A percentile compares a stretch with the other conserved stretches of the same genome.
Evolutionary conservation across 2,888 invertebrate genomes (phyloP).

Genomic region (Plagiodera versicolora): DNA sequence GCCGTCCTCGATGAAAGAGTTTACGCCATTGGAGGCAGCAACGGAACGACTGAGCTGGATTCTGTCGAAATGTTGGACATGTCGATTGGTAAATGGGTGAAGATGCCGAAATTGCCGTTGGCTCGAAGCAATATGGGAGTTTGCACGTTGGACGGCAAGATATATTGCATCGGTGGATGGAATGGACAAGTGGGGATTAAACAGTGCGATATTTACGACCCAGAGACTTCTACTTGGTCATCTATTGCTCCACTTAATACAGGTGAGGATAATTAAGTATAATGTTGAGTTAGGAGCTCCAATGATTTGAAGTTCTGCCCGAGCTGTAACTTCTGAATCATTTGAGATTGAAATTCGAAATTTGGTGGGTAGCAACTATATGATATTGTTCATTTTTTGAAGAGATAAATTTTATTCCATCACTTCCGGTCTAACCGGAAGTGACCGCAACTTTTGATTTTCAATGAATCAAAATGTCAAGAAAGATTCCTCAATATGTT

Average conservation of each 20-base stretch:
- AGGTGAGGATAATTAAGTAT: no score
- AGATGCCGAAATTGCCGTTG: constrained; percentile 60
- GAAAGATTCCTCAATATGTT: no score
- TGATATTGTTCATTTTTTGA: no score
- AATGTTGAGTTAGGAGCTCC: no score
- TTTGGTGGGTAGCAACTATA: no score
- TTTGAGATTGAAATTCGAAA: no score
- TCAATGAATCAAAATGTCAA: no score
- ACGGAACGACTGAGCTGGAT: constrained; percentile 79
- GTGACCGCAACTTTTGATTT: no score
- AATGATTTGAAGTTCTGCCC: no score
- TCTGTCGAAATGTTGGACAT: constrained; percentile 66
- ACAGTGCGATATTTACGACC: constrained; percentile 73
- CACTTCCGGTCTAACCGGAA: no score
- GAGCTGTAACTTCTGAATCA: no score
- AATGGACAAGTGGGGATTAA: constrained; percentile 69
- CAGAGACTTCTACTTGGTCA: constrained; percentile 65
- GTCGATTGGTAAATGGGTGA: constrained; percentile 51
- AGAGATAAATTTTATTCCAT: no score
- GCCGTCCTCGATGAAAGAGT: constrained; percentile 68
- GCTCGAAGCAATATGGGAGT: constrained; percentile 73
- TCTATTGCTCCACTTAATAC: constrained; percentile 69
- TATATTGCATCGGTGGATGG: constrained; percentile 83
- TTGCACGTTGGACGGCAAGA: constrained; percentile 63
- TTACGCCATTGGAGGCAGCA: constrained; percentile 82